Conservation (phyloP, 2,797 vertebrate species). For the Leontopithecus rosalia region DNA sequence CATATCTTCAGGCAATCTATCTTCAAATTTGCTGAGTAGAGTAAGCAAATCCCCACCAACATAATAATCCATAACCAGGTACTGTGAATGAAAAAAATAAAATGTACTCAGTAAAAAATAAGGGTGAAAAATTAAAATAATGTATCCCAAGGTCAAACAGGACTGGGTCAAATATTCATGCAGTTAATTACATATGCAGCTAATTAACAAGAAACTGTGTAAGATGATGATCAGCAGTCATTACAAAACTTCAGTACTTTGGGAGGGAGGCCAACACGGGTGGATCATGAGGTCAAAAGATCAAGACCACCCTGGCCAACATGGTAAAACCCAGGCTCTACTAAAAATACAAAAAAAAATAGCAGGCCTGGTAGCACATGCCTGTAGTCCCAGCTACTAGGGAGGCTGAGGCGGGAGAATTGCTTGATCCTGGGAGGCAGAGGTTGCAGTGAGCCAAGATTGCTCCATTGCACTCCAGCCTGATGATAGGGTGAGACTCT, state of each 20-base stretch:
- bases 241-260: neutral
- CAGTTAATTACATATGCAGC: neutral
- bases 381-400: no score
- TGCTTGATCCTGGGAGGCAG: no score
- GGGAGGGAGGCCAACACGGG: no score
- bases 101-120: slow-evolving; percentile 48
- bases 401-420: no score
- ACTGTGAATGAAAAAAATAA: slow-evolving; percentile 84
- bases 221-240: neutral
- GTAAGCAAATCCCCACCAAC: slow-evolving; percentile 98
- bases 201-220: slow-evolving; percentile 1
- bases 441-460: no score
- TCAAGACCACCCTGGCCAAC: no score
- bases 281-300: no score
- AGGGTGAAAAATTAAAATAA: neutral
- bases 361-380: no score
- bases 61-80: slow-evolving; percentile 99
- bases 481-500: no score
- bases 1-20: slow-evolving; percentile 98
- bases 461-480: no score
- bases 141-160: neutral
- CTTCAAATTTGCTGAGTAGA: slow-evolving; percentile 98
- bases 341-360: no score
- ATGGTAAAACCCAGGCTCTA: no score
- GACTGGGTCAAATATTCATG: neutral